Evolutionary conservation across 2,113 vertebrate species (phyloP).

Genomic region (Pteronura brasiliensis): DNA sequence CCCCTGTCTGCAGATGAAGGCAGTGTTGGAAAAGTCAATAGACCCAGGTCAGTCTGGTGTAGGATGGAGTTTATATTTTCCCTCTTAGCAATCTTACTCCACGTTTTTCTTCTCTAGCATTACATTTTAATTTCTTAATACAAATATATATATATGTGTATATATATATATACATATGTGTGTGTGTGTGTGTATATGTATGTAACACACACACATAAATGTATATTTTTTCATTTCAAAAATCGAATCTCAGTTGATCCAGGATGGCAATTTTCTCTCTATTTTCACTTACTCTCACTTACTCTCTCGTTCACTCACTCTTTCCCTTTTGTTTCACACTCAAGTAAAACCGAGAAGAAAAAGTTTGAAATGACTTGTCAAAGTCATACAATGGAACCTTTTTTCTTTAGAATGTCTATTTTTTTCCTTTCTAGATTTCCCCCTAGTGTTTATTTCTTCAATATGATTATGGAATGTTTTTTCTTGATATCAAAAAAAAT

Average conservation of each 20-base stretch:
- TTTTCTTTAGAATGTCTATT: neutral
- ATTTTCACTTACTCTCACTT: neutral
- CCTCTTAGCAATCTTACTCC: neutral
- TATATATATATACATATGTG: neutral
- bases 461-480: neutral
- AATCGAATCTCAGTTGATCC: neutral
- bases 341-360: neutral
- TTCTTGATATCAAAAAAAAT: neutral
- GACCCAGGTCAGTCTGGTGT: neutral
- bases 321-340: neutral
- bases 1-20: neutral
- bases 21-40: conserved; percentile 11
- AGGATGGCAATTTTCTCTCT: neutral
- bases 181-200: no score
- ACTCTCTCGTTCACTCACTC: neutral
- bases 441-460: neutral
- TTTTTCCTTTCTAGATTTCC: neutral
- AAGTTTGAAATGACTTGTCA: neutral
- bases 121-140: neutral
- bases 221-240: neutral
- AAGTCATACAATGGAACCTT: neutral
- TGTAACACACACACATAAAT: no score
- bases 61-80: neutral
- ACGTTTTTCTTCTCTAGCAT: neutral
- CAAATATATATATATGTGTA: neutral